Evolutionary conservation across 2,888 invertebrate species (phyloP).

Genomic region (Scaptomyza parva): DNA sequence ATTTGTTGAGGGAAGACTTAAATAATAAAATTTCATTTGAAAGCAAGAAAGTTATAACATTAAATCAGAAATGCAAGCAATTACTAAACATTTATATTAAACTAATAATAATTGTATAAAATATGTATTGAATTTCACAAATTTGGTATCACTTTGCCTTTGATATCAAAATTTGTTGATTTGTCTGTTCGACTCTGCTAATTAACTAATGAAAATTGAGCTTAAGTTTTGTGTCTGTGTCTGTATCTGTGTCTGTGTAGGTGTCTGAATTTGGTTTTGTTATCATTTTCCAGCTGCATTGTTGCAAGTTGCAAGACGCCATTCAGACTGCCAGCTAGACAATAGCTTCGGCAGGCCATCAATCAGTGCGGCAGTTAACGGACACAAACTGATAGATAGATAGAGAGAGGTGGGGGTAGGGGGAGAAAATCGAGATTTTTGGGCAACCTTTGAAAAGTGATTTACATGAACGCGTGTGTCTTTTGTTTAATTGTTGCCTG

Average conservation of each 20-base stretch:
- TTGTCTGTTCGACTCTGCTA: constrained; percentile 38
- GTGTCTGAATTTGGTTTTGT: constrained; percentile 50
- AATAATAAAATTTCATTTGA: too few species aligned
- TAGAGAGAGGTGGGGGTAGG: neutral
- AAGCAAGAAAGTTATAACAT: neutral
- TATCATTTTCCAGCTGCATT: constrained; percentile 63
- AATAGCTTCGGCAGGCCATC: constrained; percentile 63
- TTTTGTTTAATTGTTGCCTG: constrained; percentile 78
- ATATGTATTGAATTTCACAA: neutral
- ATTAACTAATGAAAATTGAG: constrained; percentile 74
- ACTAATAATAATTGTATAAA: neutral
- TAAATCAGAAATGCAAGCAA: neutral
- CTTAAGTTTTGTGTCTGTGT: constrained; percentile 9
- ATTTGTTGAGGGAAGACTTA: constrained; percentile 49
- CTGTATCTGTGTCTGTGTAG: constrained; percentile 20
- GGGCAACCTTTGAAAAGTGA: constrained; percentile 65
- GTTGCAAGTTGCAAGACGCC: constrained; percentile 43
- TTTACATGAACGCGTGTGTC: constrained; percentile 78
- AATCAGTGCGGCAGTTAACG: constrained; percentile 61
- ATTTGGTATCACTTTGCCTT: neutral
- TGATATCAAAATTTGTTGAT: constrained; percentile 8
- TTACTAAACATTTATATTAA: constrained; percentile 2
- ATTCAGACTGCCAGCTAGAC: constrained; percentile 29
- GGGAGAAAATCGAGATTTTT: constrained; percentile 2
- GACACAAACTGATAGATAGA: neutral